phyloP scores from a whole-genome alignment of 2,797 vertebrate genomes.

The Euphonia xanthogaster region DNA sequence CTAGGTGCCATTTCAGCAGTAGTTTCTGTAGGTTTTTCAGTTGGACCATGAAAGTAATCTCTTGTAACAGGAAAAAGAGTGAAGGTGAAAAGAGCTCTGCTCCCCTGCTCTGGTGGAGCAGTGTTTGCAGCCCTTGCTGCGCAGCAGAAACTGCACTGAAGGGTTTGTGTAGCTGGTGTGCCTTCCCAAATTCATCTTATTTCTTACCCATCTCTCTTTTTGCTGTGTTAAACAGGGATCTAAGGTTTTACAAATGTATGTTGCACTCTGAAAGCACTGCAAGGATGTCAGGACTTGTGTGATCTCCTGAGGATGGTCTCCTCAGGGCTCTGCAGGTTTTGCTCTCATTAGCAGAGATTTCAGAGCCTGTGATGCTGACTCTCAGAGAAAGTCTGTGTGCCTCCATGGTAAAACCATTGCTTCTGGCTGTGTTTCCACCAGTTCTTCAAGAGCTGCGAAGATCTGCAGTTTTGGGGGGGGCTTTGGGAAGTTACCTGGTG shows the following conservation, averaged over 20 bases:
- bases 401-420: background rate
- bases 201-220: background rate
- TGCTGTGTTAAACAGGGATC: background rate
- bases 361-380: background rate
- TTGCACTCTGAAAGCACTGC: background rate
- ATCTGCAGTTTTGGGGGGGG: background rate
- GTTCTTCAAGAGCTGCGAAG: background rate
- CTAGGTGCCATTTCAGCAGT: background rate
- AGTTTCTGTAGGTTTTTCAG: background rate
- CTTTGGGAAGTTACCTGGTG: background rate
- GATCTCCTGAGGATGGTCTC: background rate
- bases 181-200: background rate
- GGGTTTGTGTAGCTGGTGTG: background rate
- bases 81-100: background rate
- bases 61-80: background rate
- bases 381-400: background rate
- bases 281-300: fast-evolving
- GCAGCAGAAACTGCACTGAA: background rate
- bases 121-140: background rate
- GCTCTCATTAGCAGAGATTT: background rate
- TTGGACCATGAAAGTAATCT: background rate
- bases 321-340: background rate
- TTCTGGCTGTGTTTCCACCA: background rate
- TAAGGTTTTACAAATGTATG: background rate
- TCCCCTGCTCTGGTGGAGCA: background rate